Evolutionary conservation across 2,888 invertebrate genomes (phyloP).

Genomic region (Calliopum simillimum): DNA sequence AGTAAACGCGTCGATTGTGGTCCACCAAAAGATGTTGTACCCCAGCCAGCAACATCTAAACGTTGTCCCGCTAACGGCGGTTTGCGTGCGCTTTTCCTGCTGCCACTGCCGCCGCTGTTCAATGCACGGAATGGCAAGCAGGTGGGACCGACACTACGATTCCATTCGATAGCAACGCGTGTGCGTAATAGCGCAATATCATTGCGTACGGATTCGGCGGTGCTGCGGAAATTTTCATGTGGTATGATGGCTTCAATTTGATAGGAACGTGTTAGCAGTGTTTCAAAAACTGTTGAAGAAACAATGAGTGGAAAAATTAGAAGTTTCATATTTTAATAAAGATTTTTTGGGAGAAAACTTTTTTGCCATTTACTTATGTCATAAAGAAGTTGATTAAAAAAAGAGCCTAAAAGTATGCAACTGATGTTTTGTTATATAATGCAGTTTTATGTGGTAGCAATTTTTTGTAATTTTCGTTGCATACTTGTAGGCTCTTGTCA

Average conservation of each 20-base stretch:
- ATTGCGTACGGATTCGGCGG: slow-evolving; percentile 59
- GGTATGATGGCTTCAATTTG: slow-evolving; percentile 59
- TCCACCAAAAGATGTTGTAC: slow-evolving; percentile 70
- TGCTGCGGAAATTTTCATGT: slow-evolving; percentile 66
- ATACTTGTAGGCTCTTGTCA: no score
- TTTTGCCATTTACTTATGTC: slow-evolving; percentile 15
- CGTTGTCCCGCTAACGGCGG: slow-evolving; percentile 65
- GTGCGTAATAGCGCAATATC: slow-evolving; percentile 72
- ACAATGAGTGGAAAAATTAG: neutral
- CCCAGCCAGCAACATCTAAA: slow-evolving; percentile 70
- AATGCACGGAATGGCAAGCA: slow-evolving; percentile 69
- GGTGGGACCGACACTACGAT: slow-evolving; percentile 71
- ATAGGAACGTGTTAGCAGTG: slow-evolving; percentile 67
- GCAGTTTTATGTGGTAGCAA: no score
- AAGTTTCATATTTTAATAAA: no score
- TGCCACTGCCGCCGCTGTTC: no score
- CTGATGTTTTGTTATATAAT: no score
- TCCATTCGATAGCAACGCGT: slow-evolving; percentile 66
- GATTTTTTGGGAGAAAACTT: no score
- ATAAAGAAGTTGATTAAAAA: neutral
- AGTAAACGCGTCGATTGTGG: slow-evolving; percentile 68
- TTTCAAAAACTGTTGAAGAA: slow-evolving; percentile 50
- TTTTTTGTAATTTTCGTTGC: no score
- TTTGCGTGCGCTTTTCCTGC: slow-evolving; percentile 33
- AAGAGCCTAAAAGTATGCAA: no score